Conservation (phyloP, 2,888 invertebrate species). For the Euzetes globulus region DNA sequence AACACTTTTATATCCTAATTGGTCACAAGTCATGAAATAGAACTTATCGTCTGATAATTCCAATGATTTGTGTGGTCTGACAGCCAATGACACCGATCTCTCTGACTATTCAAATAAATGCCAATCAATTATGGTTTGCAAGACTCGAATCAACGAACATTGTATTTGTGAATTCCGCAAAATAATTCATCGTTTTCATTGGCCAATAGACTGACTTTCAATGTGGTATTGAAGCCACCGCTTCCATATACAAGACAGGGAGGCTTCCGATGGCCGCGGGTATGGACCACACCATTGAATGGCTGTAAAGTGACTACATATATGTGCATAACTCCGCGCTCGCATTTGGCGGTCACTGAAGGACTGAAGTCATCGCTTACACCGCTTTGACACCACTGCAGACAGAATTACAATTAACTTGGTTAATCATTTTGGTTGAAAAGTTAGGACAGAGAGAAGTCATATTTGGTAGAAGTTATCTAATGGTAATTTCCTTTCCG, state of each 20-base stretch:
- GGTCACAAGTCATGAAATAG: constrained; percentile 75
- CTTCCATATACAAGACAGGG: constrained; percentile 75
- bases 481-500: too few relatives aligned
- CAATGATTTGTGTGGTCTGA: constrained; percentile 79
- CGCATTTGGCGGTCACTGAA: constrained; percentile 78
- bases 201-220: constrained; percentile 72
- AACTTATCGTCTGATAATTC: constrained; percentile 88
- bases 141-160: neutral
- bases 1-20: constrained; percentile 29
- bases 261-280: constrained; percentile 66
- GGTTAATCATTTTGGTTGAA: too few relatives aligned
- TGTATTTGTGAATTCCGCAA: constrained; percentile 71
- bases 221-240: constrained; percentile 63
- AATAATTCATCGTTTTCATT: constrained; percentile 69
- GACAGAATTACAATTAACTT: neutral
- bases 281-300: constrained; percentile 66
- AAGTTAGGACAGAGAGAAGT: too few relatives aligned
- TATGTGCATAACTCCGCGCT: constrained; percentile 78
- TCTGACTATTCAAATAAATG: constrained; percentile 55
- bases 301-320: constrained; percentile 67
- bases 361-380: constrained; percentile 49
- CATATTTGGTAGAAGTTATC: too few relatives aligned
- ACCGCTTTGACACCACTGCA: constrained; percentile 1
- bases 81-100: constrained; percentile 74
- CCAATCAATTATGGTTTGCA: neutral